These are phyloP conservation scores for Hyles lineata DNA, from an alignment of 2,888 invertebrate species.

Conservation along the genomic window DNA sequence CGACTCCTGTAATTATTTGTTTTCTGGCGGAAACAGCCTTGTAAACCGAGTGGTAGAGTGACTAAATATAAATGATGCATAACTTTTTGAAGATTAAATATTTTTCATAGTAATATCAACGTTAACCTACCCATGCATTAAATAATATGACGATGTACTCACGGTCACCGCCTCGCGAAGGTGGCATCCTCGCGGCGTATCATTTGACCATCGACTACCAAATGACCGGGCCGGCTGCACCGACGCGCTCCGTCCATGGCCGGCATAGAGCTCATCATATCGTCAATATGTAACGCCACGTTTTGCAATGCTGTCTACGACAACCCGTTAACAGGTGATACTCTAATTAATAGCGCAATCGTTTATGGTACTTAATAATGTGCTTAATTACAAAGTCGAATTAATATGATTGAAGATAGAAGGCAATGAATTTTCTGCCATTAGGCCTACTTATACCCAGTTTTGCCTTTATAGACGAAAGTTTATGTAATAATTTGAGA, in stretches of 20 bases:
- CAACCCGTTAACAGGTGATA: constrained; percentile 56
- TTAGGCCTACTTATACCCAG: too few relatives aligned
- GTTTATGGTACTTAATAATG: too few relatives aligned
- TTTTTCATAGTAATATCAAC: constrained; percentile 9
- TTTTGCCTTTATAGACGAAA: too few relatives aligned
- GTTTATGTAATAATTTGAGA: too few relatives aligned
- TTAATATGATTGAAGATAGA: too few relatives aligned
- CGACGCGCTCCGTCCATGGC: constrained; percentile 52
- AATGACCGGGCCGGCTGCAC: constrained; percentile 26
- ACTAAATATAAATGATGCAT: too few relatives aligned
- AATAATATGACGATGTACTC: constrained; percentile 32
- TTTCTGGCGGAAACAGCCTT: too few relatives aligned
- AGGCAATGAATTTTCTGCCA: too few relatives aligned
- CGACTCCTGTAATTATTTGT: too few relatives aligned
- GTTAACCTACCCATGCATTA: constrained; percentile 50
- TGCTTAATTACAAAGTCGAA: neutral
- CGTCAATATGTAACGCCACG: constrained; percentile 75
- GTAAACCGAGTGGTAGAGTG: too few relatives aligned
- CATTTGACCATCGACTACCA: constrained; percentile 38
- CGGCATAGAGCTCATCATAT: constrained; percentile 73
- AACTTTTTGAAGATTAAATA: too few relatives aligned
- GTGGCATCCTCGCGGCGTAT: constrained; percentile 36
- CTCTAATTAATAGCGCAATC: neutral
- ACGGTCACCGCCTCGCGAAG: constrained; percentile 31
- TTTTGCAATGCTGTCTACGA: constrained; percentile 68